Evolutionary conservation across 2,113 vertebrate species (phyloP).

Genomic region (Monopterus albus): DNA sequence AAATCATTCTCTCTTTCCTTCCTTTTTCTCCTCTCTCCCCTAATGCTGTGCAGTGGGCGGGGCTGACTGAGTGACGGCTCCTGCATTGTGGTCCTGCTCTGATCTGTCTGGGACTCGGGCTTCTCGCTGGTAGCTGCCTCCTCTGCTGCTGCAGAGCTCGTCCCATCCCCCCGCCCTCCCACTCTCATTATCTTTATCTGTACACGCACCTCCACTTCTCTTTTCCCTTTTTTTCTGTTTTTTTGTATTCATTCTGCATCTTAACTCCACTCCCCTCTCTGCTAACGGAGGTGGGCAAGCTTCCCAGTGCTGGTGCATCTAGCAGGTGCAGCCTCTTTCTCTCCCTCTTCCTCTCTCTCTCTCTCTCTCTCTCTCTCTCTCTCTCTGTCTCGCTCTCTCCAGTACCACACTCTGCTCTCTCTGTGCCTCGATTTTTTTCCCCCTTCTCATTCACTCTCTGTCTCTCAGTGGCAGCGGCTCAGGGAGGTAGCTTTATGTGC

Average conservation of each 20-base stretch:
- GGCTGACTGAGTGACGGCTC: conserved; percentile 44
- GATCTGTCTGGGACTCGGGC: conserved; percentile 54
- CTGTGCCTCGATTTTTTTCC: conserved; percentile 35
- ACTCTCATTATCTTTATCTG: conserved; percentile 65
- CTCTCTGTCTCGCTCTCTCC: conserved; percentile 53
- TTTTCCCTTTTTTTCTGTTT: conserved; percentile 1
- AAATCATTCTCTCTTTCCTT: not conserved
- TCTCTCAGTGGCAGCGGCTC: conserved; percentile 73
- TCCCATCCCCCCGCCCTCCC: conserved; percentile 26
- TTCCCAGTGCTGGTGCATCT: conserved; percentile 75
- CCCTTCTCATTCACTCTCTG: conserved; percentile 64
- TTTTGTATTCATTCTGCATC: conserved; percentile 67
- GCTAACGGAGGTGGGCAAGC: conserved; percentile 71
- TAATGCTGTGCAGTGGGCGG: conserved; percentile 49
- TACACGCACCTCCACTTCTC: conserved; percentile 53
- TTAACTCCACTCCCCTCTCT: conserved; percentile 52
- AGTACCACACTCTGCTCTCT: conserved; percentile 60
- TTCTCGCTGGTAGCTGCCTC: conserved; percentile 40
- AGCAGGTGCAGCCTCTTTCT: conserved; percentile 79
- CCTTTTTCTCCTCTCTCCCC: not conserved
- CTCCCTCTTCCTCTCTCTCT: conserved; percentile 71
- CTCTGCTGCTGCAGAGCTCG: conserved; percentile 49
- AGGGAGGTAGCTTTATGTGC: conserved; percentile 65
- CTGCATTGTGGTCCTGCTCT: conserved; percentile 81
- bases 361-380: conserved; percentile 25